A percentile compares a stretch with the other conserved stretches of the same genome.
Conservation (phyloP, 2,797 vertebrate genomes). For the Jordanella pulchra region DNA sequence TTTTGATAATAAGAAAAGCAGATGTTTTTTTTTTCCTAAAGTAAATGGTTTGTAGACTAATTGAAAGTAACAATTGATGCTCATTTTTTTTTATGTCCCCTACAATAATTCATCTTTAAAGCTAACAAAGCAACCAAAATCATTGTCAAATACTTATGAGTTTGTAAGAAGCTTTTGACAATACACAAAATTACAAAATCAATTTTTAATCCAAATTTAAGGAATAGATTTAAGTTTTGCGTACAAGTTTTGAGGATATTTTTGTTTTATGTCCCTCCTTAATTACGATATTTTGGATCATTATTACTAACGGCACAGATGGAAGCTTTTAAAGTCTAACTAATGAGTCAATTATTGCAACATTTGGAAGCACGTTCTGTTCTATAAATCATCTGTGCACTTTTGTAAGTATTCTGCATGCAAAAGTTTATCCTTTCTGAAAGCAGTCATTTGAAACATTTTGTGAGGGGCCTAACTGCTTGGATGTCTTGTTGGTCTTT, state of each 20-base stretch:
- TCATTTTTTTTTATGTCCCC: no score
- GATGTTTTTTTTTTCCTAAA: neutral
- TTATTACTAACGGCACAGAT: neutral
- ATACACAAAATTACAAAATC: no score
- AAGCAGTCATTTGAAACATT: no score
- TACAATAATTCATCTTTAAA: no score
- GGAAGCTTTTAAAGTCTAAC: neutral
- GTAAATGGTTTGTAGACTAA: neutral
- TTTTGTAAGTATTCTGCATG: neutral
- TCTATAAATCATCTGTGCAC: constrained; percentile 1
- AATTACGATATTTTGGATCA: neutral
- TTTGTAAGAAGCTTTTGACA: neutral
- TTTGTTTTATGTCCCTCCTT: neutral
- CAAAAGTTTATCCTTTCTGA: no score
- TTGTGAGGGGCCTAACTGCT: neutral
- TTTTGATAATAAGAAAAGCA: no score
- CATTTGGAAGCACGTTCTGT: neutral
- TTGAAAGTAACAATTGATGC: no score
- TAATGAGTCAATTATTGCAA: neutral
- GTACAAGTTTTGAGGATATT: no score
- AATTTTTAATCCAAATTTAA: no score
- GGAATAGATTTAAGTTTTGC: no score
- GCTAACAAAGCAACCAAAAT: neutral
- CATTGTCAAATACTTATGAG: neutral
- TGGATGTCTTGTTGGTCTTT: neutral